phyloP scores from a whole-genome alignment of 2,888 invertebrate species.

The Callinectes sapidus region DNA sequence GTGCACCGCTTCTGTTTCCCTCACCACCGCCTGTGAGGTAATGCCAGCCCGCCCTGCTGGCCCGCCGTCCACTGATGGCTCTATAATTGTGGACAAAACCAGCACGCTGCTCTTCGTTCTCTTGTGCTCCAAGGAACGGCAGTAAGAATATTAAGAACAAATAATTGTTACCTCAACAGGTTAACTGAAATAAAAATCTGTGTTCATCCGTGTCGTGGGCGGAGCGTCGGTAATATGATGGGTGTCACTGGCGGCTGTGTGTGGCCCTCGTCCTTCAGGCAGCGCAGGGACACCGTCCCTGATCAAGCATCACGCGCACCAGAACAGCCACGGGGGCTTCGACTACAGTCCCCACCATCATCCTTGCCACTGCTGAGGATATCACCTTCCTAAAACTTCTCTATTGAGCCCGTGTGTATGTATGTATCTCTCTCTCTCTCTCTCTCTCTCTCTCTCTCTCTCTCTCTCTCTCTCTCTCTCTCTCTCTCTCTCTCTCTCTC shows the following conservation, averaged over 20 bases:
- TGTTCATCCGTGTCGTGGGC: background rate
- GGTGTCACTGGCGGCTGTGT: background rate
- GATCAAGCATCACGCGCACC: slow-evolving; percentile 2
- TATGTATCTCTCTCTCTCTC: too few relatives aligned
- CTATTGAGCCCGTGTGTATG: background rate
- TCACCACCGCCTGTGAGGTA: background rate
- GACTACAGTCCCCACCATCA: background rate
- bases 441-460: too few relatives aligned
- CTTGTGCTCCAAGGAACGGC: background rate
- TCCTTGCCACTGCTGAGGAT: background rate
- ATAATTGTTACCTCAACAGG: background rate
- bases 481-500: too few relatives aligned
- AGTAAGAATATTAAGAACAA: background rate
- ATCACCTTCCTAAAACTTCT: background rate
- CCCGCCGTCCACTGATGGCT: background rate
- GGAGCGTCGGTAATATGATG: background rate
- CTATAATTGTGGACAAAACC: background rate
- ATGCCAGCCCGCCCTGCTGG: background rate
- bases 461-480: too few relatives aligned
- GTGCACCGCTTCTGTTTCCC: slow-evolving; percentile 36
- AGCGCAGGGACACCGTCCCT: background rate
- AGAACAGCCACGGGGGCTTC: background rate
- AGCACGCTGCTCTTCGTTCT: background rate
- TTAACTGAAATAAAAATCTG: background rate
- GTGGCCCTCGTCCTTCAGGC: background rate